These are phyloP conservation scores for Barnardius zonarius DNA, from an alignment of 2,113 vertebrate genomes.

Conservation along the genomic window DNA sequence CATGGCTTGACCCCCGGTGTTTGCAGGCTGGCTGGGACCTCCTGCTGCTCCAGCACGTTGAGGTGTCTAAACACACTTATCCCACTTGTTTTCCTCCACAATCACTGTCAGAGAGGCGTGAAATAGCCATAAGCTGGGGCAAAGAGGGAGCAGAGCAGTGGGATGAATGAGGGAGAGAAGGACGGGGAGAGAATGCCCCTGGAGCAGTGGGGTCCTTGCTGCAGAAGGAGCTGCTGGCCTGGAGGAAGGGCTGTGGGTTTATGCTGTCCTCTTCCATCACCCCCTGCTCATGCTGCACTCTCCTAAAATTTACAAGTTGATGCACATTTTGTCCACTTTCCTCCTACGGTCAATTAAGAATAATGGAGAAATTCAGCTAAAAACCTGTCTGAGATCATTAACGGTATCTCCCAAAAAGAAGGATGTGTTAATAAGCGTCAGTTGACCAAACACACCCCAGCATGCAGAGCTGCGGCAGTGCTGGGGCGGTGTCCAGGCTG, in stretches of 20 bases:
- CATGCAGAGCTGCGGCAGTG: background rate
- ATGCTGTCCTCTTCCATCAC: background rate
- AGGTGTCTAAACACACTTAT: background rate
- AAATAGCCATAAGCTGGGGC: rapidly evolving
- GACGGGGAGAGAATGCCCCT: background rate
- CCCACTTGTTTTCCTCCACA: background rate
- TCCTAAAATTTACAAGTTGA: background rate
- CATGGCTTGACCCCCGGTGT: background rate
- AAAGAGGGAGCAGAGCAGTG: background rate
- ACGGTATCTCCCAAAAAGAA: background rate
- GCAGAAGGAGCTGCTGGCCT: background rate
- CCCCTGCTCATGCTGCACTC: background rate
- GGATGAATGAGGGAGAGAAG: rapidly evolving
- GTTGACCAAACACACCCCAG: background rate
- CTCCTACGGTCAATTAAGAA: slow-evolving; percentile 9
- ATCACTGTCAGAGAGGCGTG: background rate
- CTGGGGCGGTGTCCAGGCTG: background rate
- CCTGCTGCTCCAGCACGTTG: background rate
- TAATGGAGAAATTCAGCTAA: slow-evolving; percentile 60
- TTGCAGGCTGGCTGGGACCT: background rate
- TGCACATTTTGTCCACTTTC: background rate
- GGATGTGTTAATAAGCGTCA: slow-evolving; percentile 55
- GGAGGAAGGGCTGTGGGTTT: background rate
- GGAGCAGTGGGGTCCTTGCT: background rate
- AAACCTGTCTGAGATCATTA: slow-evolving; percentile 35